Evolutionary conservation across 2,888 invertebrate species (phyloP).

Genomic region (Lochmaea capreae): DNA sequence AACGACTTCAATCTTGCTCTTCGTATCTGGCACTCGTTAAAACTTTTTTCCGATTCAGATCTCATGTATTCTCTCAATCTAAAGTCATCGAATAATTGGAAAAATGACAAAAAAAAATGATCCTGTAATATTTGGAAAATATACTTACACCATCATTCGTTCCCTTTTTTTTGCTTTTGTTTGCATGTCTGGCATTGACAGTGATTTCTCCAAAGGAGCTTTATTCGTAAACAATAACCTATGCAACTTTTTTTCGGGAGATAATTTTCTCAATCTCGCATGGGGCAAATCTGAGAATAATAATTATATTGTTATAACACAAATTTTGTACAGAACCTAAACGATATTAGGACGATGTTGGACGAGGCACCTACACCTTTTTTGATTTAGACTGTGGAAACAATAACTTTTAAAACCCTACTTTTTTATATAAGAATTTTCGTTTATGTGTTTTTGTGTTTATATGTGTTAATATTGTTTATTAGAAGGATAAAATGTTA

Average conservation of each 20-base stretch:
- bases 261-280: constrained; percentile 57
- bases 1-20: constrained; percentile 73
- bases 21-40: constrained; percentile 76
- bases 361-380: no score
- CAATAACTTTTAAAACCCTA: no score
- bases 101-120: background rate
- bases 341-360: no score
- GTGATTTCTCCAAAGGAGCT: constrained; percentile 80
- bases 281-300: constrained; percentile 44
- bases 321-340: no score
- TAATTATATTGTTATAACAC: background rate
- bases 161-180: constrained; percentile 78
- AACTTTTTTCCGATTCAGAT: constrained; percentile 84
- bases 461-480: no score
- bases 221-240: constrained; percentile 57
- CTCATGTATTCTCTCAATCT: constrained; percentile 79
- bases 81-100: constrained; percentile 45
- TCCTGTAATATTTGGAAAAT: no score
- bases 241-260: constrained; percentile 67
- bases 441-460: no score
- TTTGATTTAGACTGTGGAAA: no score
- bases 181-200: constrained; percentile 87
- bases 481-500: no score
- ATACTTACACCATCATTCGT: constrained; percentile 77
- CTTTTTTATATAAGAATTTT: no score